Base-by-base conservation (phyloP, 1,140 invertebrate genomes). In the Drosophila pallidifrons region DNA sequence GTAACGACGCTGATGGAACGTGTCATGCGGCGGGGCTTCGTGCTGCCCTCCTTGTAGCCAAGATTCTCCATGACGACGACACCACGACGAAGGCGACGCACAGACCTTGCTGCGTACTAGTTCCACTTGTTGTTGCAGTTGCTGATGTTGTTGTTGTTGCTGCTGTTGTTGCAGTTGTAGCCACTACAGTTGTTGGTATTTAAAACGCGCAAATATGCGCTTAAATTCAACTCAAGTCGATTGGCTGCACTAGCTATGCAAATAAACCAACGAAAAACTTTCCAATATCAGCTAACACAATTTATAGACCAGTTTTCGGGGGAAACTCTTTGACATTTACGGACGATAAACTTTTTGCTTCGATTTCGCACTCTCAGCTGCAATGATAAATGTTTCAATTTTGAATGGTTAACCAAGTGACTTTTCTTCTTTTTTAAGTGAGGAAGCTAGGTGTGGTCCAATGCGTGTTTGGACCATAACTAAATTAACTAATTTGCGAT, bases 11-110 rank as follows among this genome's bases (percentile, higher is more conserved):
- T 92, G 72, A 91, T 91, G 65, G 90, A 88, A 81, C 92, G 82
- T 85, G 91, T 85, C 80, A 92, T 92, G 55, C 92, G 85, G 61
- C 92, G 77, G 57, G 92, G 91, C 67, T 92, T 92, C 32, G 92
- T 82, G 64, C 88, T 91, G 75, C 92, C 92, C 81, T 92, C 92
- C 77, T 92, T 92, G 57, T 92, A 92, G 68, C 92, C 92, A 59
- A 92, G 82, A 92, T 92, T 92, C 85, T 92, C 92, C 92, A 92
- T 92, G 59, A 55, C 70, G 82, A 74, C 38, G 38, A 60, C 30
- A 11, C 10, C 13, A 16, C 15, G 45, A 3, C 45, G 60, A 55
- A 45, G 46, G 46, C 35, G 47, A 57, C 74, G 55, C 35, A 46
- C 77, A 77, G 61, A 73, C 74, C 72, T 70, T 63, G 72, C 28